phyloP scores from a whole-genome alignment of 2,113 vertebrate genomes.

The Platysteira castanea region DNA sequence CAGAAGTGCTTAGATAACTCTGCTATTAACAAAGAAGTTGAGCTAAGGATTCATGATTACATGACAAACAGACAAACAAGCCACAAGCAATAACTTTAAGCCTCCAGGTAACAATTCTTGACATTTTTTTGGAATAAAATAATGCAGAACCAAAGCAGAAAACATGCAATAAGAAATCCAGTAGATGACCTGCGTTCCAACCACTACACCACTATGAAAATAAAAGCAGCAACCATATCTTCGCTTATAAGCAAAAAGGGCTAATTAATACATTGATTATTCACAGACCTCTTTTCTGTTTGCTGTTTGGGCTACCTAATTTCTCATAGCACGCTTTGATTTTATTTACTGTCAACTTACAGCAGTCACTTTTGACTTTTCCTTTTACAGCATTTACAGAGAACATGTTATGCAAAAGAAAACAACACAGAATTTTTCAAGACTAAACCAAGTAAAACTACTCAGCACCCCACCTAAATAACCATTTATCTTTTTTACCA shows the following conservation, averaged over 20 bases:
- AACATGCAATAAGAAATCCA: neutral
- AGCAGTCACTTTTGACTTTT: neutral
- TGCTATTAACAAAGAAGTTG: neutral
- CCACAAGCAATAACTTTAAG: neutral
- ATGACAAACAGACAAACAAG: neutral
- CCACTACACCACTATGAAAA: neutral
- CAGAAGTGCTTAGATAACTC: neutral
- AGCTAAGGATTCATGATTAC: neutral
- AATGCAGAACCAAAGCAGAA: neutral
- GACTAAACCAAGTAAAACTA: neutral
- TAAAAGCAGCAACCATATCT: neutral
- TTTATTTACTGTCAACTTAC: neutral
- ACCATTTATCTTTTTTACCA: neutral
- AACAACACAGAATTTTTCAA: neutral
- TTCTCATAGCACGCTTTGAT: neutral
- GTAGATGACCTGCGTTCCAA: neutral
- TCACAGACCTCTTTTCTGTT: neutral
- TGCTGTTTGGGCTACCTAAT: neutral
- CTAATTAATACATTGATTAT: neutral
- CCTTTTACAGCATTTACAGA: neutral
- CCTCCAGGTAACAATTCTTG: conserved; percentile 35
- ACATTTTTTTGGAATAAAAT: conserved; percentile 1
- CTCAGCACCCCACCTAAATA: neutral
- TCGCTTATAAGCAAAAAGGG: neutral
- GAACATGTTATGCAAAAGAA: rapidly evolving